Percentiles rank a stretch among this genome's conserved stretches.
These are phyloP conservation scores for Atrina japonica DNA, from an alignment of 2,888 invertebrate genomes.

Conservation along the genomic window DNA sequence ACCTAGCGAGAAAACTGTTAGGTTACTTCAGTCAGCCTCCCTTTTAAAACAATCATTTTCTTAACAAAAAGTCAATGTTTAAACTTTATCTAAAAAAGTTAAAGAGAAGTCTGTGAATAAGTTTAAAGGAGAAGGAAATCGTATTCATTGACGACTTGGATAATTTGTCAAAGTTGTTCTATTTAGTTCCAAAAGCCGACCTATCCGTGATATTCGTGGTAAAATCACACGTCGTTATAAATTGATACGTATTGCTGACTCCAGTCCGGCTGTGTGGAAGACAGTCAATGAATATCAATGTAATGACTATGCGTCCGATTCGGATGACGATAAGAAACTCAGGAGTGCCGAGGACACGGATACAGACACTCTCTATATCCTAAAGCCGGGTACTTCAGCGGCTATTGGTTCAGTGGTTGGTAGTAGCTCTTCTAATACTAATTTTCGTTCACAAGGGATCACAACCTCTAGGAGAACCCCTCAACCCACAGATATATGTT, in stretches of 20 bases:
- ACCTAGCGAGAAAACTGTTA: too few relatives aligned
- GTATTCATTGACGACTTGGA: neutral
- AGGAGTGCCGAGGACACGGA: neutral
- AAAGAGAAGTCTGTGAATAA: neutral
- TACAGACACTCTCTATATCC: neutral
- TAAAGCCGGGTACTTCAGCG: neutral
- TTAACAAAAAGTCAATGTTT: too few relatives aligned
- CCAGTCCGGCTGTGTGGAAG: neutral
- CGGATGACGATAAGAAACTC: slow-evolving; percentile 8
- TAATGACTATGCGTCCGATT: slow-evolving; percentile 2
- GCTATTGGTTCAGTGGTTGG: neutral
- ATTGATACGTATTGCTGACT: neutral
- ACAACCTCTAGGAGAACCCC: neutral
- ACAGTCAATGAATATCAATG: slow-evolving; percentile 9
- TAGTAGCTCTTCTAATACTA: neutral
- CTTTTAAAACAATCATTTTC: too few relatives aligned
- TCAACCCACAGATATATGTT: neutral
- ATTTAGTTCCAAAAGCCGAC: neutral
- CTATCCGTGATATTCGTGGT: too few relatives aligned
- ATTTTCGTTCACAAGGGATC: neutral
- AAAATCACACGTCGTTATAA: neutral
- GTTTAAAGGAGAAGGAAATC: neutral
- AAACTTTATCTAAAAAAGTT: neutral
- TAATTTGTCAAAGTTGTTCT: neutral
- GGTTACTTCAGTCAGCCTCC: too few relatives aligned